A percentile compares a stretch with the other conserved stretches of the same genome.
Evolutionary conservation across 1,140 invertebrate species (phyloP).

Genomic region (Papilio helenus): DNA sequence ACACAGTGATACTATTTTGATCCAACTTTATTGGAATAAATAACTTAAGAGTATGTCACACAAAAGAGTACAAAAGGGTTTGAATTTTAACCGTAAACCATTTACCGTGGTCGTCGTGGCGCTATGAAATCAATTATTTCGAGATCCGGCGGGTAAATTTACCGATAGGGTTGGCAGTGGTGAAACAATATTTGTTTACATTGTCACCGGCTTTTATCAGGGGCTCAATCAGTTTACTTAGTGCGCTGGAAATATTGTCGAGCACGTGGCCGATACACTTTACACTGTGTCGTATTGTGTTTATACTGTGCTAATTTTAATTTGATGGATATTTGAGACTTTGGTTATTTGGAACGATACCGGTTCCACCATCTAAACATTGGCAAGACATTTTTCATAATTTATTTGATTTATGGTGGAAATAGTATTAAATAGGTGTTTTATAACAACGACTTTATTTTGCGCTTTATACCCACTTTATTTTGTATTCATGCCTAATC

Average conservation of each 20-base stretch:
- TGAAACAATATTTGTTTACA: constrained; percentile 31
- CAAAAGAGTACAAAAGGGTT: background rate
- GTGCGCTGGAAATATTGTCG: constrained; percentile 5
- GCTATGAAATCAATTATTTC: constrained; percentile 28
- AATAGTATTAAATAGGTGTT: too few relatives aligned
- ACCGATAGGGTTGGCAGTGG: constrained; percentile 20
- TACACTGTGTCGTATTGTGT: background rate
- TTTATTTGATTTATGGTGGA: background rate
- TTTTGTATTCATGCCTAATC: background rate
- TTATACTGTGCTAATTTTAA: background rate
- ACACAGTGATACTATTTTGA: background rate
- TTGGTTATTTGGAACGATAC: background rate
- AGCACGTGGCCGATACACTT: constrained; percentile 1
- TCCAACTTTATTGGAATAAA: background rate
- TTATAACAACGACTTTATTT: background rate
- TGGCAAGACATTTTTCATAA: background rate
- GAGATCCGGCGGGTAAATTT: constrained; percentile 17
- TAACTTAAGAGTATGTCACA: background rate
- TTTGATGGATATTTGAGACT: background rate
- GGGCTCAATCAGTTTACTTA: constrained; percentile 7
- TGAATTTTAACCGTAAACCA: constrained; percentile 14
- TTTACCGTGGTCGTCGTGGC: background rate
- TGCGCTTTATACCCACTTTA: background rate
- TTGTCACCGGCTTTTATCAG: constrained; percentile 31
- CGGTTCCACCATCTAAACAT: background rate